phyloP scores from a whole-genome alignment of 53 echinoderm and acorn worm genomes.

The Arbacia lixula region DNA sequence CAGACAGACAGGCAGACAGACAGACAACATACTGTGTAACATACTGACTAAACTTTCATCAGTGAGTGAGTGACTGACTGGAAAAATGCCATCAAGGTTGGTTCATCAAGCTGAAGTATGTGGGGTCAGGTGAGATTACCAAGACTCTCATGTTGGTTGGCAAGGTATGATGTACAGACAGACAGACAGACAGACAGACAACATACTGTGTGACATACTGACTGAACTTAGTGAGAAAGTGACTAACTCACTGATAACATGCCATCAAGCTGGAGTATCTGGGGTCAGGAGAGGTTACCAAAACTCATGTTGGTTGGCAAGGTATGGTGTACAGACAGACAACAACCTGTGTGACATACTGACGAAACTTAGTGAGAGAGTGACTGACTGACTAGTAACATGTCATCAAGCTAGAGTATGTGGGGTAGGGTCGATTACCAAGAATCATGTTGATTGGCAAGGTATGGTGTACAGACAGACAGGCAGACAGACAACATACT shows the following conservation, averaged over 20 bases:
- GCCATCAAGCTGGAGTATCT: slow-evolving; percentile 84
- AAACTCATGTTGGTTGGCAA: slow-evolving; percentile 96
- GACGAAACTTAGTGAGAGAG: too few species aligned
- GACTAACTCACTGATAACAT: slow-evolving; percentile 87
- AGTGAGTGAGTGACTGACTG: too few species aligned
- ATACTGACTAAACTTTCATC: too few species aligned
- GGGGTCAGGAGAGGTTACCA: slow-evolving; percentile 67
- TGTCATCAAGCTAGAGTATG: slow-evolving; percentile 79
- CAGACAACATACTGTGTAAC: too few species aligned
- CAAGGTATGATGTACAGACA: slow-evolving; percentile 76
- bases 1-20: too few species aligned
- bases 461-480: slow-evolving; percentile 65
- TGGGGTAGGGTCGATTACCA: slow-evolving; percentile 62
- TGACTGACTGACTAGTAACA: too few species aligned
- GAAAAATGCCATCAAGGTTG: slow-evolving; percentile 75
- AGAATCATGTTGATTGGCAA: slow-evolving; percentile 88
- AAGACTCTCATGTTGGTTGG: slow-evolving; percentile 83
- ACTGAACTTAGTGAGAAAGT: too few species aligned
- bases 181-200: too few species aligned
- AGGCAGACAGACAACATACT: too few species aligned
- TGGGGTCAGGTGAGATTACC: slow-evolving; percentile 61
- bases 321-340: slow-evolving; percentile 61
- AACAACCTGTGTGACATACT: too few species aligned
- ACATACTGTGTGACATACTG: too few species aligned
- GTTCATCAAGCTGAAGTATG: slow-evolving; percentile 64